Percentiles rank a stretch among this genome's conserved stretches.
phyloP scores from a whole-genome alignment of 1,140 invertebrate species.

The Sinella curviseta region DNA sequence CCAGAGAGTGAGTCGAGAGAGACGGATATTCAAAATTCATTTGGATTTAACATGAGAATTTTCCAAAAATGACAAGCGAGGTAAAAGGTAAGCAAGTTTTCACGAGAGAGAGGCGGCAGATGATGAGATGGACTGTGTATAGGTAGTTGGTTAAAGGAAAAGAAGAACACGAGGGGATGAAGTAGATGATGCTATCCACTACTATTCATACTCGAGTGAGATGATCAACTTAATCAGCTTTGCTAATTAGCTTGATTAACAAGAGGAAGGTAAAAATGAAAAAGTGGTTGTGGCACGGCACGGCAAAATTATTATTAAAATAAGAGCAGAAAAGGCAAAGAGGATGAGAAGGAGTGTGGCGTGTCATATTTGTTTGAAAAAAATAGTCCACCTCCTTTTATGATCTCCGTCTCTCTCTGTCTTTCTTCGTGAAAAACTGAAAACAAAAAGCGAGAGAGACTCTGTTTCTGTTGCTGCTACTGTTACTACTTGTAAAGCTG shows the following conservation, averaged over 20 bases:
- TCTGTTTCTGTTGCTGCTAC: too few relatives aligned
- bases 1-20: too few relatives aligned
- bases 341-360: background rate
- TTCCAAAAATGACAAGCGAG: background rate
- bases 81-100: background rate
- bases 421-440: background rate
- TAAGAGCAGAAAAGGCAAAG: background rate
- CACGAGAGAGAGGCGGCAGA: too few relatives aligned
- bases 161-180: too few relatives aligned
- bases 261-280: background rate
- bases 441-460: too few relatives aligned
- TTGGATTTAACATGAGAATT: background rate
- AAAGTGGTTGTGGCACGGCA: background rate
- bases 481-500: too few relatives aligned
- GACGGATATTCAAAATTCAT: constrained; percentile 12
- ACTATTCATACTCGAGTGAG: too few relatives aligned
- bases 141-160: too few relatives aligned
- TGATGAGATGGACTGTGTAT: too few relatives aligned
- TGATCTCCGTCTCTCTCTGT: constrained; percentile 19
- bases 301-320: background rate
- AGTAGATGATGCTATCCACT: too few relatives aligned
- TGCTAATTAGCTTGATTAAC: constrained; percentile 12
- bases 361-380: background rate
- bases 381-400: background rate
- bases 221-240: too few relatives aligned